Conservation (phyloP, 2,888 invertebrate species). For the Pilophorus perplexus region DNA sequence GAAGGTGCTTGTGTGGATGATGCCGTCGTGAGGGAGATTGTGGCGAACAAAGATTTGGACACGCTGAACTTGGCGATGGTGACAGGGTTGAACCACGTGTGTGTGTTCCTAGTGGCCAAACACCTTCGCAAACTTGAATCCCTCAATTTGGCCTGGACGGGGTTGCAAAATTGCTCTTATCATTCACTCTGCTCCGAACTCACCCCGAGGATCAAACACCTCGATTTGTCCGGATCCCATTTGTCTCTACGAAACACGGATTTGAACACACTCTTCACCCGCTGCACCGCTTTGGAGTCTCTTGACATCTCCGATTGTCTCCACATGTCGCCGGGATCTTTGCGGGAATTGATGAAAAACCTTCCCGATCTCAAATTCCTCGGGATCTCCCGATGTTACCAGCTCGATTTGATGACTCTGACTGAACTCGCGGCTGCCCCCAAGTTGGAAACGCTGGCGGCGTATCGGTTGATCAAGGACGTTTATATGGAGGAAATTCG, state of each 20-base stretch:
- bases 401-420: conserved; percentile 67
- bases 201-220: conserved; percentile 64
- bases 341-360: conserved; percentile 58
- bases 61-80: conserved; percentile 83
- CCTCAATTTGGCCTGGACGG: conserved; percentile 81
- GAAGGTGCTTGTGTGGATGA: conserved; percentile 71
- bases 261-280: conserved; percentile 61
- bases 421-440: conserved; percentile 50
- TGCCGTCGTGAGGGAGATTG: conserved; percentile 65
- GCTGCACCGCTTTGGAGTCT: conserved; percentile 72
- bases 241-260: conserved; percentile 58
- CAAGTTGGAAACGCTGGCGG: conserved; percentile 30
- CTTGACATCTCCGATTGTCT: conserved; percentile 87
- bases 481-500: conserved; percentile 9
- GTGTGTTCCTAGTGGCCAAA: conserved; percentile 54
- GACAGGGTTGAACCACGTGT: conserved; percentile 64
- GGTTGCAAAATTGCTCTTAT: conserved; percentile 53
- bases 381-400: conserved; percentile 77
- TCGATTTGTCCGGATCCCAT: conserved; percentile 71
- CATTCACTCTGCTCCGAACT: conserved; percentile 53
- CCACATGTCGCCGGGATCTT: conserved; percentile 62
- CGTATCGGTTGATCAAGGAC: conserved; percentile 24
- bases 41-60: conserved; percentile 66
- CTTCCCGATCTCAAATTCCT: conserved; percentile 69
- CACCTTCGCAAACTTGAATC: conserved; percentile 60